Percentiles rank a stretch among this genome's conserved stretches.
Conservation (phyloP, 2,113 vertebrate genomes). For the Eulemur macaco region DNA sequence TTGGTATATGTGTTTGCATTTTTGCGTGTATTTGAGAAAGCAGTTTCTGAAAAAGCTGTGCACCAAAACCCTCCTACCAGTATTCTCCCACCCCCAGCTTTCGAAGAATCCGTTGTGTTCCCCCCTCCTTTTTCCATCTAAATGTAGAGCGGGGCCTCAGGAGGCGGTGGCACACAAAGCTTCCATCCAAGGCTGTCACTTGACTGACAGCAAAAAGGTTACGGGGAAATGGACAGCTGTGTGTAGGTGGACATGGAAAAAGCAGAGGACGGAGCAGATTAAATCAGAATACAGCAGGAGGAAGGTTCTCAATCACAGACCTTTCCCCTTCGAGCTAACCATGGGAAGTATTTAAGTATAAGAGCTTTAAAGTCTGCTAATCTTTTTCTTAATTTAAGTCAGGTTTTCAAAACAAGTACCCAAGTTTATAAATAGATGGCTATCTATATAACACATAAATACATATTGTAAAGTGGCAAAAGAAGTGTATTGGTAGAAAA, state of each 20-base stretch:
- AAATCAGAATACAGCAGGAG: slow-evolving; percentile 69
- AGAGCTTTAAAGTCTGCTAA: background rate
- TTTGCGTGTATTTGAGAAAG: slow-evolving; percentile 72
- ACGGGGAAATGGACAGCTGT: slow-evolving; percentile 84
- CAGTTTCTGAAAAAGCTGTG: slow-evolving; percentile 63
- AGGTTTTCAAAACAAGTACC: background rate
- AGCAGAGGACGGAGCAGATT: slow-evolving; percentile 74
- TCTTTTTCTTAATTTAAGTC: background rate
- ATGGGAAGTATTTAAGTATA: background rate
- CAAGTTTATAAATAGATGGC: background rate
- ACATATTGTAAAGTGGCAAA: background rate
- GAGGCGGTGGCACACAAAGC: slow-evolving; percentile 80
- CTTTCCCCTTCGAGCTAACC: slow-evolving; percentile 35
- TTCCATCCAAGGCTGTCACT: slow-evolving; percentile 83
- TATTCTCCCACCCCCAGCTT: slow-evolving; percentile 48
- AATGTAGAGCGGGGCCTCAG: slow-evolving; percentile 78
- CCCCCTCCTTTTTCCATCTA: slow-evolving; percentile 64
- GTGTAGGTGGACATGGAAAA: slow-evolving; percentile 85
- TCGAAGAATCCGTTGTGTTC: slow-evolving; percentile 72
- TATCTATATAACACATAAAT: slow-evolving; percentile 1
- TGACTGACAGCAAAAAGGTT: slow-evolving; percentile 87
- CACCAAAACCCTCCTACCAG: slow-evolving; percentile 45
- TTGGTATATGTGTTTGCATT: slow-evolving; percentile 60
- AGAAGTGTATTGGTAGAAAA: background rate
- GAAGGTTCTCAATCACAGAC: slow-evolving; percentile 55